A percentile compares a stretch with the other conserved stretches of the same genome.
These are phyloP conservation scores for Drosophila longiperda DNA, from an alignment of 2,888 invertebrate genomes.

Conservation along the genomic window DNA sequence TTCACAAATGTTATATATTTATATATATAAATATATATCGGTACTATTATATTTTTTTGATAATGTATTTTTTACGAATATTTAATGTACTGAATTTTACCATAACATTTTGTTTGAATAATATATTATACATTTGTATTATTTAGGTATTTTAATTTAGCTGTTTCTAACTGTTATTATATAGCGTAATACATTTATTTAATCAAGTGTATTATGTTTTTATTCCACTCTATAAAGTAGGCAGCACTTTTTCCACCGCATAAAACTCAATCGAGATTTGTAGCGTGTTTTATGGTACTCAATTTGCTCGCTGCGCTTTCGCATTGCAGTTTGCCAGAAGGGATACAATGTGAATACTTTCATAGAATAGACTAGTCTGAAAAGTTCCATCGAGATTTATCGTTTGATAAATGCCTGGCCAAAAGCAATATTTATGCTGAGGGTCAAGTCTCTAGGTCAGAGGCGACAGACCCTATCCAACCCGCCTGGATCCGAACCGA, in stretches of 20 bases:
- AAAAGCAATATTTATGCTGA: slow-evolving; percentile 39
- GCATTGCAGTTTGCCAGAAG: neutral
- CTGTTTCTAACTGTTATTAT: neutral
- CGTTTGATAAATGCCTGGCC: slow-evolving; percentile 30
- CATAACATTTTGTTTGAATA: no score
- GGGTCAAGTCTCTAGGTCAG: slow-evolving; percentile 48
- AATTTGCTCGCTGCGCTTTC: slow-evolving; percentile 19
- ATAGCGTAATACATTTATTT: neutral
- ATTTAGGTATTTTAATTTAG: neutral
- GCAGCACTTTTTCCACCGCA: slow-evolving; percentile 12
- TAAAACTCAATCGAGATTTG: slow-evolving; percentile 31
- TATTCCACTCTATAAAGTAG: neutral
- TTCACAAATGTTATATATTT: no score
- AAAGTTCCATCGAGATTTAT: slow-evolving; percentile 42
- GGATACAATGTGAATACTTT: slow-evolving; percentile 38
- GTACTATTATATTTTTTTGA: no score
- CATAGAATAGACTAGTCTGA: slow-evolving; percentile 7
- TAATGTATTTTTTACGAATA: no score
- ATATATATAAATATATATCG: no score
- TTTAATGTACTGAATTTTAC: no score
- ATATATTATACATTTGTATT: no score
- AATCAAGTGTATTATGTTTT: neutral
- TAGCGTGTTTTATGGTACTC: slow-evolving; percentile 38
- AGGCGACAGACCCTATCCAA: slow-evolving; percentile 22
- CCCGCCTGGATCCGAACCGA: neutral